Evolutionary conservation across 2,797 vertebrate genomes (phyloP).

Genomic region (Hipposideros larvatus): DNA sequence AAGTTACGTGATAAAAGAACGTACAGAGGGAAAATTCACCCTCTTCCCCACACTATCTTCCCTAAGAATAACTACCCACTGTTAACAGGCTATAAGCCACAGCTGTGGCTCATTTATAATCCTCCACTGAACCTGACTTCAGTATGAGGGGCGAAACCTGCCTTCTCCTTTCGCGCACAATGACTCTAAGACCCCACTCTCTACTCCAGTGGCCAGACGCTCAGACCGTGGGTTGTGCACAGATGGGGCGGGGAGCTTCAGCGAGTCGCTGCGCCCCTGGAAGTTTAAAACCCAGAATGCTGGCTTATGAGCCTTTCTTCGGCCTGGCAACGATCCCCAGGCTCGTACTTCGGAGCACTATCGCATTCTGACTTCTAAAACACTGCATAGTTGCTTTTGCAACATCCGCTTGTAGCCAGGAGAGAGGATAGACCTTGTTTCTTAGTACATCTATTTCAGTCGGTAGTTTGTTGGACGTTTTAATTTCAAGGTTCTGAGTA

Average conservation of each 20-base stretch:
- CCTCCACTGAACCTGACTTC: not conserved
- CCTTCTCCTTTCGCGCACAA: not conserved
- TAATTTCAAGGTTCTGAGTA: not conserved
- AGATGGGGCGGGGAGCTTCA: not conserved
- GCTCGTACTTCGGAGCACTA: not conserved
- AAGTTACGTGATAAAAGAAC: not conserved
- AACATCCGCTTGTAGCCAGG: not conserved
- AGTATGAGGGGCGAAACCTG: not conserved
- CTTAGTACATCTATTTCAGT: not conserved
- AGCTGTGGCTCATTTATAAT: not conserved
- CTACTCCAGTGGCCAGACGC: not conserved
- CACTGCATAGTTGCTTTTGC: not conserved
- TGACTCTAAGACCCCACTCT: not conserved
- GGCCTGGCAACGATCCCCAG: not conserved
- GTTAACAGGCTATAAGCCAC: not conserved
- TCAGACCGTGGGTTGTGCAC: not conserved
- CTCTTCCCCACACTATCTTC: not conserved
- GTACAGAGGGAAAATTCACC: not conserved
- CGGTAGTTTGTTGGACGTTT: not conserved
- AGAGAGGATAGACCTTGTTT: not conserved
- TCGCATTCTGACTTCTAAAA: not conserved
- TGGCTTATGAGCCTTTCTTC: not conserved
- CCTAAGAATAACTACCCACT: not conserved
- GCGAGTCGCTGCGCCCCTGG: not conserved
- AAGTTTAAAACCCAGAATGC: not conserved